Evolutionary conservation across 1,140 invertebrate genomes (phyloP).

Genomic region (Dryas iulia): DNA sequence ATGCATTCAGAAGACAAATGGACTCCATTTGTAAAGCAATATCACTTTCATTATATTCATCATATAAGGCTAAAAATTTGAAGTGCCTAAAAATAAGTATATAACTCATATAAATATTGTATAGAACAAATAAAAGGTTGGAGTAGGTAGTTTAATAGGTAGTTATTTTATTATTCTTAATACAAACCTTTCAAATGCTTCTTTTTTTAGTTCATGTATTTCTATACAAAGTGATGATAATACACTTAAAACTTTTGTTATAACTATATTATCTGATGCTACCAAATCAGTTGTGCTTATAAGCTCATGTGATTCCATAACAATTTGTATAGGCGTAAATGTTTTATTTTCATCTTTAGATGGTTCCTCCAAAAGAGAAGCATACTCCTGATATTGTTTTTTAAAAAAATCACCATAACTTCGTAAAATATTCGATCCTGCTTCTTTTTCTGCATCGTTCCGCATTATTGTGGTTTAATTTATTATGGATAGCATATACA

Average conservation of each 20-base stretch:
- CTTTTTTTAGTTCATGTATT: slow-evolving; percentile 84
- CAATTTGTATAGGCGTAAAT: slow-evolving; percentile 81
- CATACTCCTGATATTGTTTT: slow-evolving; percentile 80
- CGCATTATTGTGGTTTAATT: slow-evolving; percentile 35
- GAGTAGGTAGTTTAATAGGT: too few species aligned
- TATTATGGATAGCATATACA: not conserved
- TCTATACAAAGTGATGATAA: slow-evolving; percentile 90
- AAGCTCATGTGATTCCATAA: slow-evolving; percentile 81
- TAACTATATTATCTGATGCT: slow-evolving; percentile 89
- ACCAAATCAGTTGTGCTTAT: slow-evolving; percentile 85
- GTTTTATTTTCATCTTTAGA: slow-evolving; percentile 77
- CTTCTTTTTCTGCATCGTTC: slow-evolving; percentile 62
- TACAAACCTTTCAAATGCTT: slow-evolving; percentile 83
- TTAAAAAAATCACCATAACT: slow-evolving; percentile 88
- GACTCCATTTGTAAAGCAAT: slow-evolving; percentile 72
- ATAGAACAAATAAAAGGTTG: slow-evolving; percentile 30
- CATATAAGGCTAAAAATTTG: slow-evolving; percentile 66
- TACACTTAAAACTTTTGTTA: slow-evolving; percentile 91
- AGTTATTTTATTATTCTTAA: not conserved
- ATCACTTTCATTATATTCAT: slow-evolving; percentile 60
- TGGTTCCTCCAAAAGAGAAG: slow-evolving; percentile 30
- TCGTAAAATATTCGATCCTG: slow-evolving; percentile 59
- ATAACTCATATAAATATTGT: not conserved
- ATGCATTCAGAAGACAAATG: slow-evolving; percentile 84
- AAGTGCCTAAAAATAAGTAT: slow-evolving; percentile 58